Conservation (phyloP, 2,797 vertebrate species). For the Micrastur ruficollis region DNA sequence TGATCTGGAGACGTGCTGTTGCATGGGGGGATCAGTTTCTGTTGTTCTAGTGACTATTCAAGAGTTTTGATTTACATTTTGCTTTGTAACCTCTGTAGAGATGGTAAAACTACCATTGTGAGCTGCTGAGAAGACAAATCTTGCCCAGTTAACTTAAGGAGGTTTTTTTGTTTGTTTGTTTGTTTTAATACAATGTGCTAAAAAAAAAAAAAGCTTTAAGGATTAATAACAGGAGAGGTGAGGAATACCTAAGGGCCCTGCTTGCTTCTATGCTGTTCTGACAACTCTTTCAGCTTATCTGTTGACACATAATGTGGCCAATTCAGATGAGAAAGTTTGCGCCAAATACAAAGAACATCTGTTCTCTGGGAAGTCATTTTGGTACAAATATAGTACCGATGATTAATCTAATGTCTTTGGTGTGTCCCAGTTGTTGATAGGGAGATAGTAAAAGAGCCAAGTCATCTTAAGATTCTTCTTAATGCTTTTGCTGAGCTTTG, state of each 20-base stretch:
- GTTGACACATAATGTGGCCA: not conserved
- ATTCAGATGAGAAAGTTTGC: not conserved
- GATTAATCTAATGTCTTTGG: constrained; percentile 23
- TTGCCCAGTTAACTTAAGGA: not conserved
- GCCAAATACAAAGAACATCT: constrained; percentile 34
- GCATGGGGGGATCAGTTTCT: fast-evolving
- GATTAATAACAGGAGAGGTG: not conserved
- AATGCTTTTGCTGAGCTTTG: not conserved
- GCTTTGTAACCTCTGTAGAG: not conserved
- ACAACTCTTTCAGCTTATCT: not conserved
- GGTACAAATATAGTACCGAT: constrained; percentile 11
- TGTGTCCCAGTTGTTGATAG: not conserved
- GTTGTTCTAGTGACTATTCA: not conserved
- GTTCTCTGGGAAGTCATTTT: constrained; percentile 24
- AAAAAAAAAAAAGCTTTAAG: not conserved
- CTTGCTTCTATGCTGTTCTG: not conserved
- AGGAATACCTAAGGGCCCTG: not conserved
- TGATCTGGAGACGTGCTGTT: not conserved
- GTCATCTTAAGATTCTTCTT: not conserved
- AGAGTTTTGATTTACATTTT: not conserved
- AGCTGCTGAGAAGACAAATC: not conserved
- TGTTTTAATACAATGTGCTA: not conserved
- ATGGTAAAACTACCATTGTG: not conserved
- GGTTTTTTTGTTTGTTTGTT: not conserved
- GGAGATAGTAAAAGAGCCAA: not conserved